Conservation (phyloP, 1,140 invertebrate species). For the Harpegnathos saltator region DNA sequence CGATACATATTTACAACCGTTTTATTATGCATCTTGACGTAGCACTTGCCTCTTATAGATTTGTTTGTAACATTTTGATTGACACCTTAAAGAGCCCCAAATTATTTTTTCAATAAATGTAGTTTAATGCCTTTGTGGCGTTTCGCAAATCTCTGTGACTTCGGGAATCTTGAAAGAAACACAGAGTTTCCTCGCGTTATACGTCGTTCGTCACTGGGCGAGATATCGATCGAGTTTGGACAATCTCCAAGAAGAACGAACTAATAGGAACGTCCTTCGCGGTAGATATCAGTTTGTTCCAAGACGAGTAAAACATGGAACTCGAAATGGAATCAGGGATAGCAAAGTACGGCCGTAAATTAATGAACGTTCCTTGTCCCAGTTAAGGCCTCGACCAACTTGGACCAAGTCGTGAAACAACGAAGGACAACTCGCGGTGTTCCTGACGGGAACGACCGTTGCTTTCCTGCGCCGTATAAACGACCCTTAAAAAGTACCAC, state of each 20-base stretch:
- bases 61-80: no score
- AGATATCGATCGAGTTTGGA: no score
- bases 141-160: no score
- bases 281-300: not conserved
- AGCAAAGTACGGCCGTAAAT: constrained; percentile 80
- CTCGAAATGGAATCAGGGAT: constrained; percentile 80
- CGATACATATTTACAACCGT: no score
- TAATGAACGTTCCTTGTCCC: constrained; percentile 77
- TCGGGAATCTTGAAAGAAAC: no score
- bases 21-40: no score
- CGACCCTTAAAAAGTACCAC: constrained; percentile 68
- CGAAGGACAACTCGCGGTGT: constrained; percentile 71
- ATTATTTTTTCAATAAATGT: no score
- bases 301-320: constrained; percentile 1
- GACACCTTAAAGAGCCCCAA: no score
- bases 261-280: constrained; percentile 39
- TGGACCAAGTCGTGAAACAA: constrained; percentile 71
- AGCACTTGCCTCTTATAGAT: no score
- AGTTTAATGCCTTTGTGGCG: no score
- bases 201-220: no score
- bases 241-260: not conserved
- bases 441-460: constrained; percentile 65
- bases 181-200: no score
- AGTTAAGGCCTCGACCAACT: constrained; percentile 78
- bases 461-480: constrained; percentile 65